A percentile compares a stretch with the other conserved stretches of the same genome.
Evolutionary conservation across 2,888 invertebrate species (phyloP).

Genomic region (Drosophila tripunctata): DNA sequence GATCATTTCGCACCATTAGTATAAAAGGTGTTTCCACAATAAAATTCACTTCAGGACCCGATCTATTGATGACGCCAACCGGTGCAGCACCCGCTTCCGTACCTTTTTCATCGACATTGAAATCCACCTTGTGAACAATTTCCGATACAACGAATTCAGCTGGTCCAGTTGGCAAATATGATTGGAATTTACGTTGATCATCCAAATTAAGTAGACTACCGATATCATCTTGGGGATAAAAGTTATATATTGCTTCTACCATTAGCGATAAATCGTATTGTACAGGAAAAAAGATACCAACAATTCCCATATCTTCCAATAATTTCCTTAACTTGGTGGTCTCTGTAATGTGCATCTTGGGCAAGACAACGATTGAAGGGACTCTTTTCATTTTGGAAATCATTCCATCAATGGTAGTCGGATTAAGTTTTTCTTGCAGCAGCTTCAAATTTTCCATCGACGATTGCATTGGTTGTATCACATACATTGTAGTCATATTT

Average conservation of each 20-base stretch:
- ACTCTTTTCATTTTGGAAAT: neutral
- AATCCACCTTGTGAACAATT: neutral
- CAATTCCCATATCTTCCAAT: neutral
- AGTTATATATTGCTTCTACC: too few relatives aligned
- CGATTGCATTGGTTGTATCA: neutral
- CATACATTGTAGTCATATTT: conserved; percentile 8
- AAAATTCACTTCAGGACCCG: neutral
- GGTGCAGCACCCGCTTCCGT: neutral
- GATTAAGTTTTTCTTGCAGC: neutral
- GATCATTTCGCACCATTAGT: neutral
- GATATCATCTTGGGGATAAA: neutral
- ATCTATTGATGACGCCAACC: neutral
- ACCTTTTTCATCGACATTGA: neutral
- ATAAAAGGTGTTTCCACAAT: neutral
- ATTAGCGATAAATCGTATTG: neutral
- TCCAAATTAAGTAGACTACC: neutral
- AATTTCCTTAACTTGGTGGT: neutral
- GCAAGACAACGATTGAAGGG: neutral
- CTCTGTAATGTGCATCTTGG: neutral
- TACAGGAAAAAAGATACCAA: neutral
- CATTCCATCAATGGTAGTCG: neutral
- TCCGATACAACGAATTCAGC: neutral
- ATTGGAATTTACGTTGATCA: neutral
- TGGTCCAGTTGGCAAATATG: neutral
- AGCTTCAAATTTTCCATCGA: neutral